Base-by-base conservation (phyloP, 1,140 invertebrate species). In the Penaeus japonicus region DNA sequence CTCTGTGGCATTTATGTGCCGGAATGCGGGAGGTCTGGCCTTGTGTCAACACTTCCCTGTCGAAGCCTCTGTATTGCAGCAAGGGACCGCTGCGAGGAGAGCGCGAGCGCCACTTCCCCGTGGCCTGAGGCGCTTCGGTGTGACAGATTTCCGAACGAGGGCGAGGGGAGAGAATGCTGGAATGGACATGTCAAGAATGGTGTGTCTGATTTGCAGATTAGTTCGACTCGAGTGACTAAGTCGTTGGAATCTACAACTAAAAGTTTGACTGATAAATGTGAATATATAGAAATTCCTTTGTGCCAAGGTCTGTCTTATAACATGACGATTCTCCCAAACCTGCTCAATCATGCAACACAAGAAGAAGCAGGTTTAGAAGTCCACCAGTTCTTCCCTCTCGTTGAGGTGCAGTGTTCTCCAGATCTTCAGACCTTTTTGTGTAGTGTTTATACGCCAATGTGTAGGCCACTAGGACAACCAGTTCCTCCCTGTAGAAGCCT, bases 361-460 rank as follows among this genome's bases (percentile, higher is more conserved):
- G 97, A 98, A 91, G 98, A 99, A 91, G 98, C 98, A 27, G 98
- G 96, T 1, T 93, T 96, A 77, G 98, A 99, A 91, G 95, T 99
- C 0, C 96, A 98, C 92, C 96, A 98, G 91, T 99, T 97, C 92
- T 96, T 96, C 85, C 97, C 98, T 4, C 93, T 99, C 20, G 96
- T 99, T 0, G 99, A 99, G 93, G 95, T 99, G 4, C 95, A 98
- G 90, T 99, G 99, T 92, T 98, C 97, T 90, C 95, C 96, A 0
- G 96, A 99, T 92, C 93, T 99, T 47, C 96, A 98, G 92, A 96
- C 99, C 89, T 99, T 99, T 92, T 93, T 99, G n/a, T 99, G 99
- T 93, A 96, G 97, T 0, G 95, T 99, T 78, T 99, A 98, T 92
- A 96, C 96, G 10, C 99, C 99, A 0, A 96, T 99, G 0, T 99